Evolutionary conservation across 2,888 invertebrate genomes (phyloP).

Genomic region (Notodromas monacha): DNA sequence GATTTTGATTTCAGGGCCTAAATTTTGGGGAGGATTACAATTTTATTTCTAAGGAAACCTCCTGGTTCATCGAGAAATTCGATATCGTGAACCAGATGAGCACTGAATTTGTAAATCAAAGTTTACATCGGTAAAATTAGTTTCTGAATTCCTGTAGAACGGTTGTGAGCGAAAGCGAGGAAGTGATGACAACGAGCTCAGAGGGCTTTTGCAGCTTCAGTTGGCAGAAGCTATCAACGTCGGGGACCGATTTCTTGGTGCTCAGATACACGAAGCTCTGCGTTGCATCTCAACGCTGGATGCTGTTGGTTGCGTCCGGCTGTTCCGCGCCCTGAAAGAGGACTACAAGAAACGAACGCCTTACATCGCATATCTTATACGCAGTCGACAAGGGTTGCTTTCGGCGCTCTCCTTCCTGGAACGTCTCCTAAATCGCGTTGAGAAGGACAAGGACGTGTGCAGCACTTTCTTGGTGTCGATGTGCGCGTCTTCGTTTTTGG

Average conservation of each 20-base stretch:
- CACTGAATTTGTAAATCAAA: no score
- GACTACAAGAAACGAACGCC: conserved; percentile 42
- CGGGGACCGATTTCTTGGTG: conserved; percentile 37
- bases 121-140: no score
- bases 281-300: conserved; percentile 24
- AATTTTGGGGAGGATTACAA: no score
- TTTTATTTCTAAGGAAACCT: no score
- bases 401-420: conserved; percentile 35
- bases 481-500: conserved; percentile 44
- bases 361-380: conserved; percentile 45
- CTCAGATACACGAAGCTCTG: conserved; percentile 47
- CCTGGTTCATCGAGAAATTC: no score
- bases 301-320: conserved; percentile 27
- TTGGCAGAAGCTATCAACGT: conserved; percentile 47
- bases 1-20: no score
- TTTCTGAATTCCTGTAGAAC: not conserved
- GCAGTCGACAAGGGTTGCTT: conserved; percentile 43
- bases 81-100: no score
- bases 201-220: conserved; percentile 34
- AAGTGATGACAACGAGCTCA: conserved; percentile 20
- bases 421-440: conserved; percentile 25
- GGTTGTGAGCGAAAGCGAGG: conserved; percentile 9
- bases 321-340: conserved; percentile 34
- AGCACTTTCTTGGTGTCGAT: conserved; percentile 35
- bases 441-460: conserved; percentile 33